These are phyloP conservation scores for Squalus acanthias DNA, from an alignment of 2,797 vertebrate genomes.

Conservation along the genomic window DNA sequence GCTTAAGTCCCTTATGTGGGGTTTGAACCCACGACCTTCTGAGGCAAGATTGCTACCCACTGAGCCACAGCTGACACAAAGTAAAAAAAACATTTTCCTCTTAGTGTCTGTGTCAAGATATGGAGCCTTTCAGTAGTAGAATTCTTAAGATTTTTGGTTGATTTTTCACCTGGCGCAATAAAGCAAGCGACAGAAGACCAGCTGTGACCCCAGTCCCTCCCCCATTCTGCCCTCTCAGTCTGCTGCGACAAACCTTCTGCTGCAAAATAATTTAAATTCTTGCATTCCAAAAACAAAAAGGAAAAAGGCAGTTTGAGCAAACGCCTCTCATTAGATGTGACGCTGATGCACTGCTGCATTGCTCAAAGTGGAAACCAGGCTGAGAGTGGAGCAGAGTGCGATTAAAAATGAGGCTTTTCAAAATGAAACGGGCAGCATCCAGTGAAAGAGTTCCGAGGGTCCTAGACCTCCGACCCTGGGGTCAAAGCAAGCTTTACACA, in stretches of 20 bases:
- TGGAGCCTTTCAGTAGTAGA: not conserved
- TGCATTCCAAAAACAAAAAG: not conserved
- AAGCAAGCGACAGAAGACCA: not conserved
- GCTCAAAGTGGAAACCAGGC: not conserved
- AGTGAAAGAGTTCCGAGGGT: not conserved
- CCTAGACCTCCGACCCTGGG: not conserved
- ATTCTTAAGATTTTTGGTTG: not conserved
- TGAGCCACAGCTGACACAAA: not conserved
- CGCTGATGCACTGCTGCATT: not conserved
- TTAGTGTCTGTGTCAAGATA: not conserved
- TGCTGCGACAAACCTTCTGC: not conserved
- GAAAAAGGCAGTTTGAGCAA: not conserved
- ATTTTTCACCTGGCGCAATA: not conserved
- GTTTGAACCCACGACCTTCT: not conserved
- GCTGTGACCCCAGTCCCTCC: not conserved
- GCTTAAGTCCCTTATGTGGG: not conserved
- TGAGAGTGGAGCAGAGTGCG: not conserved
- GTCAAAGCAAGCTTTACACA: not conserved
- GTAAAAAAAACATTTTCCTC: not conserved
- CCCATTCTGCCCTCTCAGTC: not conserved
- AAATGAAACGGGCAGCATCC: not conserved
- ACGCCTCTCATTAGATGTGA: not conserved
- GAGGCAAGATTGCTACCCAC: too few relatives aligned
- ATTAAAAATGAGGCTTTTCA: not conserved
- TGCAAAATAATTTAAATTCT: not conserved